Base-by-base conservation (phyloP, 2,113 vertebrate genomes). In the Vimba vimba region DNA sequence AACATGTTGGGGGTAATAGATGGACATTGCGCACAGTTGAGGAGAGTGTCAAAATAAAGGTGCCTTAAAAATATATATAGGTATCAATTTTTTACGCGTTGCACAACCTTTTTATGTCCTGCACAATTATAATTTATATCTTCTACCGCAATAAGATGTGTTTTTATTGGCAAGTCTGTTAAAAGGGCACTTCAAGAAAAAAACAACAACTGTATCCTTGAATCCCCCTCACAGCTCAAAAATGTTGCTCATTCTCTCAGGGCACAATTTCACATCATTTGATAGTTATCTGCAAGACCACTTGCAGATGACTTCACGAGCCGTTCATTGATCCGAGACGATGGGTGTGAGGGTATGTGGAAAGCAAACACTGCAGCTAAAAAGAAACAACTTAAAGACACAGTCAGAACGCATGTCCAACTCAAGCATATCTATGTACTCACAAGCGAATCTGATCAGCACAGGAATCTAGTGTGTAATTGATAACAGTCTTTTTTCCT, bases 401-500 rank as follows among this genome's bases (percentile, higher is more conserved):
- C 88, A 82, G 13, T 69, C 36, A 79, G 82, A 83, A 73, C 52
- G 69, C 71, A 79, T 79, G 77, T 92, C 86, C 89, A 91, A 87
- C 87, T 88, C 86, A 90, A 83, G 76, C 78, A 68, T 87, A 89
- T 92, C 89, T 69, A 86, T 75, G 86, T 69, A 71, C 83, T 76
- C 52, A 82, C 21, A 47, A 85, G 79, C 52, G 59, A 87, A 76
- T 94, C 55, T 55, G 86, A 89, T 66, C 86, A 91, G 95, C 96
- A 95, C 96, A 94, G 95, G 94, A 94, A 94, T 94, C 93, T 94
- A 96, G 96, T 93, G 92, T 94, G 92, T 96, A 96, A 97, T 96
- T 97, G 97, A 96, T 96, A 97, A 97, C 96, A 97, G 95, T 95
- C 96, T 91, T 93, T 94, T 92, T 94, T 96, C 95, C 95, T 96